Evolutionary conservation across 2,113 vertebrate species (phyloP).

Genomic region (Calyptomena viridis): DNA sequence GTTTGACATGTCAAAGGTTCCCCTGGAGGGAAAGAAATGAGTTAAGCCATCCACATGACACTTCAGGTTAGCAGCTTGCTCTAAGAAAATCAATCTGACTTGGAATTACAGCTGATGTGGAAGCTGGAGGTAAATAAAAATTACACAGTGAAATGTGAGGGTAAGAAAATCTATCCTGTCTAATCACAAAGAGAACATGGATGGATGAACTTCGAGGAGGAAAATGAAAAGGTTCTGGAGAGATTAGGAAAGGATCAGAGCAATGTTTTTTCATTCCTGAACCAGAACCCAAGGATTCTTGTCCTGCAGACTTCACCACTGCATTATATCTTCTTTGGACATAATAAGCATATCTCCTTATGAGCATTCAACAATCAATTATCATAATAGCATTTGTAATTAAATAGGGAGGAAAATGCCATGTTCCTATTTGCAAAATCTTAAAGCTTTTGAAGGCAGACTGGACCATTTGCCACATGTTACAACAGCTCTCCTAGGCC

Average conservation of each 20-base stretch:
- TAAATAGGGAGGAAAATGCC: not conserved
- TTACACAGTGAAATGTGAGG: not conserved
- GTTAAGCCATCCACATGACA: not conserved
- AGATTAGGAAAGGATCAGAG: not conserved
- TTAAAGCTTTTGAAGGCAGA: not conserved
- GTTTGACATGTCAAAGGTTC: not conserved
- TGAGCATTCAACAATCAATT: not conserved
- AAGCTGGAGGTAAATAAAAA: not conserved
- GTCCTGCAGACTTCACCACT: accelerated
- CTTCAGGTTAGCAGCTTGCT: not conserved
- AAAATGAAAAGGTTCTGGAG: not conserved
- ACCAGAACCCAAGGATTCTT: not conserved
- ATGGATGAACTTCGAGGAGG: not conserved
- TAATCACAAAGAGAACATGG: not conserved
- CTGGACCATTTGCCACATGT: not conserved
- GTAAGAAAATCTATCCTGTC: not conserved
- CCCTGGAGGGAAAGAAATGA: not conserved
- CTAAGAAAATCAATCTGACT: not conserved
- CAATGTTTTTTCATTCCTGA: not conserved
- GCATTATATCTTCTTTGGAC: not conserved
- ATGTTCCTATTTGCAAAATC: not conserved
- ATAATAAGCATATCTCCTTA: not conserved
- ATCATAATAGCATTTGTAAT: not conserved
- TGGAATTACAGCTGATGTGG: not conserved
- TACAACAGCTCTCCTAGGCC: not conserved